These are phyloP conservation scores for Epinephelus moara DNA, from an alignment of 2,113 vertebrate genomes.

Conservation along the genomic window DNA sequence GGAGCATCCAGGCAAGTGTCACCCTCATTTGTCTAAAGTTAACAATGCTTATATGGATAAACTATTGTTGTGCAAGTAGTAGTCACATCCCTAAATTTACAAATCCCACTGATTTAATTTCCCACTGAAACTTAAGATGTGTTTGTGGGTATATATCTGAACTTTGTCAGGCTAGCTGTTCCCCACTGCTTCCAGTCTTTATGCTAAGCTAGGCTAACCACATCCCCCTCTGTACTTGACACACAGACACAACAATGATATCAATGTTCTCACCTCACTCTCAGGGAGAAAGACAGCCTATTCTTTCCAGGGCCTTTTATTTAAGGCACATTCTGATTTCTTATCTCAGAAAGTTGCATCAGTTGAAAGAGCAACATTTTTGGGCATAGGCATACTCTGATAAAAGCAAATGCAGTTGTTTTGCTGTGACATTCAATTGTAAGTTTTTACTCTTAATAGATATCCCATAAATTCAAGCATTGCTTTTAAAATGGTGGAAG, in stretches of 20 bases:
- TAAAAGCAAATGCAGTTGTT: conserved; percentile 8
- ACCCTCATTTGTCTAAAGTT: too few relatives aligned
- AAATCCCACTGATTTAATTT: background rate
- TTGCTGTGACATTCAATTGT: background rate
- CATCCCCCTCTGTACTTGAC: background rate
- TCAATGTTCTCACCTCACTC: background rate
- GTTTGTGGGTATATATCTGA: background rate
- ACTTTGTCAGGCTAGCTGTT: background rate
- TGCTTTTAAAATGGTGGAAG: conserved; percentile 35
- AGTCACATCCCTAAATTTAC: too few relatives aligned
- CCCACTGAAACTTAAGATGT: background rate
- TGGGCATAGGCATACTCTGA: background rate
- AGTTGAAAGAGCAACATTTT: conserved; percentile 9
- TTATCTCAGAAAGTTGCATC: conserved; percentile 4
- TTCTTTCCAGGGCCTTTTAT: conserved; percentile 41
- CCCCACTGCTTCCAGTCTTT: background rate
- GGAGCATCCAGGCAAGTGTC: too few relatives aligned
- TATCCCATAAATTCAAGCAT: conserved; percentile 27
- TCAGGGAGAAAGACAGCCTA: background rate
- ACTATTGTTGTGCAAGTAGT: too few relatives aligned
- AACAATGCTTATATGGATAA: too few relatives aligned
- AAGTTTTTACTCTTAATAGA: conserved; percentile 15
- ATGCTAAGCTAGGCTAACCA: conserved; percentile 26
- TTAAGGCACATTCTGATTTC: conserved; percentile 54
- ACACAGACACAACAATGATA: background rate